Evolutionary conservation across 2,113 vertebrate species (phyloP).

Genomic region (Cinclus mexicanus): DNA sequence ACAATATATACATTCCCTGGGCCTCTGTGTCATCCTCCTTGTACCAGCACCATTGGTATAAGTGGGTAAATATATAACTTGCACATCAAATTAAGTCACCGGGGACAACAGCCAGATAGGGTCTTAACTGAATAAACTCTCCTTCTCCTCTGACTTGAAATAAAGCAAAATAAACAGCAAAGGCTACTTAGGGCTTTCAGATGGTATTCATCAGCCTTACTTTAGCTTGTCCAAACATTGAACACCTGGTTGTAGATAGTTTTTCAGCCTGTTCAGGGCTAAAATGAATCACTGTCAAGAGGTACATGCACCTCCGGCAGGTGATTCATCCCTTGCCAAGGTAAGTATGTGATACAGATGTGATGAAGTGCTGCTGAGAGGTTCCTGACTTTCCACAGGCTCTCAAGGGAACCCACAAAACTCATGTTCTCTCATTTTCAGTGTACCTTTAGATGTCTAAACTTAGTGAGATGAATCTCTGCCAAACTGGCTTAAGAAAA

Average conservation of each 20-base stretch:
- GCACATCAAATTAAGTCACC: not conserved
- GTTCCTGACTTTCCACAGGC: not conserved
- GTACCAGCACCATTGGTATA: not conserved
- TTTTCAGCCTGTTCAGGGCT: not conserved
- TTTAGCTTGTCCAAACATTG: not conserved
- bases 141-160: not conserved
- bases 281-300: constrained; percentile 8
- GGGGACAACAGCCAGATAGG: not conserved
- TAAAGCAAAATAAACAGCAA: not conserved
- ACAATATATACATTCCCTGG: not conserved
- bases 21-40: not conserved
- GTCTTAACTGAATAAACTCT: not conserved
- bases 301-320: not conserved
- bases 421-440: constrained; percentile 1
- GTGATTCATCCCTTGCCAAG: constrained; percentile 39
- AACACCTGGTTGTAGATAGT: constrained; percentile 26
- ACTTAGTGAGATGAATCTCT: not conserved
- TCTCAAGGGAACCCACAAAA: not conserved
- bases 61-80: not conserved
- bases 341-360: not conserved
- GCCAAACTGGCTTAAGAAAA: not conserved
- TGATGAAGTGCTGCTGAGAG: constrained; percentile 36
- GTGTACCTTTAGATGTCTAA: not conserved
- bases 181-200: not conserved
- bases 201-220: not conserved